Percentiles rank a stretch among this genome's conserved stretches.
These are phyloP conservation scores for Trilocha varians DNA, from an alignment of 2,888 invertebrate genomes.

Conservation along the genomic window DNA sequence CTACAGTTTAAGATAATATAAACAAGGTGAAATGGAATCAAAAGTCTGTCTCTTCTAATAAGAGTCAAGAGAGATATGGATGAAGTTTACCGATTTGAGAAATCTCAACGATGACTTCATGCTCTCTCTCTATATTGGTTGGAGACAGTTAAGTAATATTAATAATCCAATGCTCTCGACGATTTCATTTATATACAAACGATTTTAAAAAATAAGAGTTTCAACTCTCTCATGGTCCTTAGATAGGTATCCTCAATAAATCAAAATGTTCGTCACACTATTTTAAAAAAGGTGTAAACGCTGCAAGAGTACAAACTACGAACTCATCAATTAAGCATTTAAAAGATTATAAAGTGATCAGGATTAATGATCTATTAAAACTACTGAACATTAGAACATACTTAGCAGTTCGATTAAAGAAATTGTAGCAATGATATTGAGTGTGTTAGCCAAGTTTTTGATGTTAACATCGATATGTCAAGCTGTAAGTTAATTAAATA, in stretches of 20 bases:
- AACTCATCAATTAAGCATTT: conserved; percentile 17
- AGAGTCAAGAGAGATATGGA: too few relatives aligned
- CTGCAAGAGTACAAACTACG: conserved; percentile 10
- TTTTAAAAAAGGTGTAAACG: conserved; percentile 11
- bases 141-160: too few relatives aligned
- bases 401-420: neutral
- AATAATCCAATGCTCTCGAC: too few relatives aligned
- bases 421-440: conserved; percentile 27
- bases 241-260: neutral
- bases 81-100: too few relatives aligned
- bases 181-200: too few relatives aligned
- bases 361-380: conserved; percentile 26
- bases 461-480: conserved; percentile 33
- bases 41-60: too few relatives aligned
- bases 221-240: too few relatives aligned
- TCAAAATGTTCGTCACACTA: neutral
- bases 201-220: too few relatives aligned
- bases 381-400: neutral
- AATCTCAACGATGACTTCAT: too few relatives aligned
- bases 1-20: too few relatives aligned
- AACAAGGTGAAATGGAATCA: too few relatives aligned
- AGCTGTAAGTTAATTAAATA: conserved; percentile 43
- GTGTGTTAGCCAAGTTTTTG: conserved; percentile 32
- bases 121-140: too few relatives aligned
- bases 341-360: conserved; percentile 28